Evolutionary conservation across 2,113 vertebrate genomes (phyloP).

Genomic region (Muntiacus reevesi): DNA sequence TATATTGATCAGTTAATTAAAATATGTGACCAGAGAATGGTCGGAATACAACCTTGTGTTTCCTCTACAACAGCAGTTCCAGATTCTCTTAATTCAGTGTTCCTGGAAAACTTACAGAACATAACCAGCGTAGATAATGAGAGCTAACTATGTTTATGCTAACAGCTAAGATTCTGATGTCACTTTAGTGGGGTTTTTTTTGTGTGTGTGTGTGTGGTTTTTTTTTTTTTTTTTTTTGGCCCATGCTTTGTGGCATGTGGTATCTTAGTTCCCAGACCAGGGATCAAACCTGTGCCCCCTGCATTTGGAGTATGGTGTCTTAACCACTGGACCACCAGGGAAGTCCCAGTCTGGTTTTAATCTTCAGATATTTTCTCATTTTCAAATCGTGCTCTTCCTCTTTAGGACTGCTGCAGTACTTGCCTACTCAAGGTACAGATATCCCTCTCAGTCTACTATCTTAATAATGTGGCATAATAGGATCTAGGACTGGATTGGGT

Average conservation of each 20-base stretch:
- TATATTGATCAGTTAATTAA: background rate
- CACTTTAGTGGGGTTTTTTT: background rate
- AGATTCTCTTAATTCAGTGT: background rate
- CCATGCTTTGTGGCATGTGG: background rate
- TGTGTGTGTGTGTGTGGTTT: too few relatives aligned
- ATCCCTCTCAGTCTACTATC: background rate
- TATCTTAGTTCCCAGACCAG: background rate
- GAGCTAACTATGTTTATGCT: background rate
- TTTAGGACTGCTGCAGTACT: background rate
- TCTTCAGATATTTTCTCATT: background rate
- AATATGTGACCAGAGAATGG: background rate
- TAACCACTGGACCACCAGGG: background rate
- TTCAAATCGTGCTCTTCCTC: background rate
- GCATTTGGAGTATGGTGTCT: background rate
- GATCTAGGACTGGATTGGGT: background rate
- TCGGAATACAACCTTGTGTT: background rate
- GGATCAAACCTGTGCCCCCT: background rate
- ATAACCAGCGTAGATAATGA: background rate
- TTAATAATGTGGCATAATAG: background rate
- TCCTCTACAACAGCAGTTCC: background rate
- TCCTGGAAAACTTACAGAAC: background rate
- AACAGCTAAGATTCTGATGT: background rate
- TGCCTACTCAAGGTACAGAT: background rate
- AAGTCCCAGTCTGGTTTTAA: background rate
- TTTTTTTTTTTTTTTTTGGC: background rate